Base-by-base conservation (phyloP, 2,888 invertebrate genomes). In the Eueremaeus valkanovi region DNA sequence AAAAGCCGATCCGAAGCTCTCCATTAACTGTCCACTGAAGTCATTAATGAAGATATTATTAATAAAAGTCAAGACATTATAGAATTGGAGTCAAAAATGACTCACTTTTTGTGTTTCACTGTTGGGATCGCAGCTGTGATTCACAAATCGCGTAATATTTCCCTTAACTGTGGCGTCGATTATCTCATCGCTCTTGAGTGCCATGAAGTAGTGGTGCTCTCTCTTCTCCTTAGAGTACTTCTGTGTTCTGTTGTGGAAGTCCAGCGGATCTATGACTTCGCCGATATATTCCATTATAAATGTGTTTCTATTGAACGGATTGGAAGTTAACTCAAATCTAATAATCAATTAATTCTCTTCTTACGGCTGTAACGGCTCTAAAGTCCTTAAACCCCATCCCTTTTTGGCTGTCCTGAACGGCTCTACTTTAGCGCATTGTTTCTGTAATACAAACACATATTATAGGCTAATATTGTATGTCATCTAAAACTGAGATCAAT, bases 231-330 rank as follows among this genome's bases (percentile, higher is more conserved):
- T 90, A 0, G 94, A 92, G 84, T 98, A 98, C 63, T 90, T 88
- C 81, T 91, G 90, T 0, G 93, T 92, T 9, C 98, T 88, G 74
- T 89, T 88, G 82, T 92, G 91, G 84, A 98, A 97, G 83, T 93
- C 92, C n/a, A 90, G 90, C 72, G 90, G 90, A 83, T 94, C 92
- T 11, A 98, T 86, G 0, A 99, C 95, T 86, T 99, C 99, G 0
- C 99, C 99, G 0, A 99, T 92, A 83, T 99, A 99, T 83, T 99
- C 99, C 89, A 98, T 91, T 68, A 99, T 90, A 85, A 99, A 99
- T 81, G 91, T 90, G 11, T 95, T 96, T 76, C 93, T 93, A 85
- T 16, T 45, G 8, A 70, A 21, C 74, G n/a, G n/a, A n/a, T n/a
- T n/a, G n/a, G 83, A 82, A 76, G 13, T 27, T 27, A n/a, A 61